Base-by-base conservation (phyloP, 2,797 vertebrate genomes). In the Syngnathus acus region DNA sequence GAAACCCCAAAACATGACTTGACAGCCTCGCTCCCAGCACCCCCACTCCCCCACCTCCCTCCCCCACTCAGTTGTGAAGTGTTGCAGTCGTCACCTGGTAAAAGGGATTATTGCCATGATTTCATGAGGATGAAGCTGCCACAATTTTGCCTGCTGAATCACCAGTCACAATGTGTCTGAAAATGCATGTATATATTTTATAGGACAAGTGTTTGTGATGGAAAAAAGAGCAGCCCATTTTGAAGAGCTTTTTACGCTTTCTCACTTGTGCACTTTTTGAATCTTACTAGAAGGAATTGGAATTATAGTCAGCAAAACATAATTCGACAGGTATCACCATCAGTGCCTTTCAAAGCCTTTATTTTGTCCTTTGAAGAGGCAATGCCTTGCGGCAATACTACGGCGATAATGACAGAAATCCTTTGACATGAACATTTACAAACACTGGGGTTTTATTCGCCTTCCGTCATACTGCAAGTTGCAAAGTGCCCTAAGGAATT, bases 121-220 rank as follows among this genome's bases (percentile, higher is more conserved):
- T 80, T 78, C 72, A 39, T 74, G 84, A 64, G 62, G 66, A 80
- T 83, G 80, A 62, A 68, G 66, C 79, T 26, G 61, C 68, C 70
- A 16, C 65, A 55, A 82, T 72, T 79, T 32, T 73, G 65, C 66
- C 82, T 88, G 77, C 70, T 86, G 73, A 83, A 72, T 86, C 79
- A 84, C 86, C 79, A 83, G 69, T 67, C 63, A 72, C 66, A 51
- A 70, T 71, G 38, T 72, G 57, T 70, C 69, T 77, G 64, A 62
- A 81, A 17, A 10, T 60, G 19, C 38, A 40, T 40, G 38, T 3
- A 40, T 58, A 4, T n/a, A 21, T 37, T 40, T 40, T 60, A 23
- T 9, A n/a, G 19, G 3, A n/a, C 4, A 9, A 4, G 50, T 9
- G 4, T 54, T 26, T 54, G 23, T 5, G 21, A 26, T 5, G 53